Evolutionary conservation across 2,888 invertebrate species (phyloP), one percentile per base, ranked within the genome.

Genomic region (Cordilura impudica): DNA sequence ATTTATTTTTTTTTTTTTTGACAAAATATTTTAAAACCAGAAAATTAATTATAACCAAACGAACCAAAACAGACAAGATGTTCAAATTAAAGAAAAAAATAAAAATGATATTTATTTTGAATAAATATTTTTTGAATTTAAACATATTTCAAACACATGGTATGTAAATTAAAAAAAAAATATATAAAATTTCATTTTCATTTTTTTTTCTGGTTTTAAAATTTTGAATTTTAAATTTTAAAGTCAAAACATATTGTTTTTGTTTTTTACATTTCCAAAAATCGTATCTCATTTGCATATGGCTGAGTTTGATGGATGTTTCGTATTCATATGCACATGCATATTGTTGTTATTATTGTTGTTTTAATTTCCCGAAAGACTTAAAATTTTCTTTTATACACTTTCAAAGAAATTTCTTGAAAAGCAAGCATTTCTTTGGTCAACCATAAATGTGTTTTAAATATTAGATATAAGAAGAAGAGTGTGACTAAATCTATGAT

Each of bases 111-210:
- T 26, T 4, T 31, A 31, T 31, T 10, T 10, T 10, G 12, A 31
- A 10, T 31, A 2, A 8, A 2, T 2, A 39, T 16, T 12, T 47
- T 61, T 60, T 19, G 3, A 21, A 49, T 39, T 61, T 26, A 43
- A 29, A 72, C 78, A 78, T 58, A 72, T 78, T 78, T 70, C 8
- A 16, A 53, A 78, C 78, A 78, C 70, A 78, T 78, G 35, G 3
- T 39, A n/a, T n/a, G n/a, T 39, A 39, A 39, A 39, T 39, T 39
- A 12, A 35, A 35, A 12, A n/a, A 35, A 39, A 39, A 21, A 56
- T 56, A 47, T 14, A 54, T 72, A 39, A 49, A 47, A 77, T 66
- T 66, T 77, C 54, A 69, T 63, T 65, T 65, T 35, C 14, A 53
- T 23, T 65, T n/a, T n/a, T n/a, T n/a, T n/a, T n/a, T n/a, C n/a